Base-by-base conservation (phyloP, 1,140 invertebrate species). In the Lepidotrigona ventralis region DNA sequence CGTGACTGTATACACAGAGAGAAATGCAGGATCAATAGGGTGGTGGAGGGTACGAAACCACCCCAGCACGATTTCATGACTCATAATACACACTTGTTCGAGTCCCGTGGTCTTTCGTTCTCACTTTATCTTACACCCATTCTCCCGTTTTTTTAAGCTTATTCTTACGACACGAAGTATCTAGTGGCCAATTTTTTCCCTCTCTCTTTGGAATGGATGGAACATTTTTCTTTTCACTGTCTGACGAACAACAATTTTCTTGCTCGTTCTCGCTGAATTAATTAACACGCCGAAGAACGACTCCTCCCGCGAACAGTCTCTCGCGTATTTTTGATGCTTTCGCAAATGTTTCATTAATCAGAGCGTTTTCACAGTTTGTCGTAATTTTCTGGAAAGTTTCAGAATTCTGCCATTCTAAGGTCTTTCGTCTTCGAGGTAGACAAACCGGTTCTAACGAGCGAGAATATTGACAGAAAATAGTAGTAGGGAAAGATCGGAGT, bases 21-120 rank as follows among this genome's bases (percentile, higher is more conserved):
- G 91, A 90, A 92, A 91, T 91, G 90, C 80, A 81, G 88, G 91
- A 93, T 93, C 92, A 89, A 93, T 93, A 92, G 90, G 88, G 87
- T 68, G 86, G 86, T 46, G 85, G 66, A 90, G 86, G 85, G 86
- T 77, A 63, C 81, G 81, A 54, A 90, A 90, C 70, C 88, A 87
- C 92, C 90, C 90, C 91, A 83, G 83, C 86, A 85, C 88, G 90
- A 92, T 92, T 93, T 91, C 90, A 86, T 93, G 92, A 93, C 91
- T 93, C 92, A 93, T 93, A 93, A 90, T 90, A 79, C 88, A 90
- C 88, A 91, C 85, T 90, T 89, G 89, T 87, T 85, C 87, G 85
- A 90, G 66, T 51, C 60, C 54, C 70, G 63, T 76, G 64, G 51
- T 68, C 56, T 81, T 53, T 58, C 53, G 60, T 68, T 51, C 64